Evolutionary conservation across 2,888 invertebrate species (phyloP).

Genomic region (Micoletzkya japonica): DNA sequence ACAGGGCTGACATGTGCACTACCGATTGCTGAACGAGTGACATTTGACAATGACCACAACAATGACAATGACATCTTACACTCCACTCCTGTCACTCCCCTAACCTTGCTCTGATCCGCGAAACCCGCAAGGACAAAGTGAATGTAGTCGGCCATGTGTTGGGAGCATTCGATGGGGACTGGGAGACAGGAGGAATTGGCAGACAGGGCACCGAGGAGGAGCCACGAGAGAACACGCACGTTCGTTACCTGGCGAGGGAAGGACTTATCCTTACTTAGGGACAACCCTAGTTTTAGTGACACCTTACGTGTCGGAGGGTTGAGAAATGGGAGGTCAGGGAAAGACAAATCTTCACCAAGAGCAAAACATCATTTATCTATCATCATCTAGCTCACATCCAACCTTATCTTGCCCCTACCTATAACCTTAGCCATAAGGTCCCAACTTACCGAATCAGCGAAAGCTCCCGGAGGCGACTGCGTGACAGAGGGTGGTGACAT

Average conservation of each 20-base stretch:
- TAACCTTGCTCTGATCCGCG: constrained; percentile 85
- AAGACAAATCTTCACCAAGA: neutral
- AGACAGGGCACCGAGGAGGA: constrained; percentile 88
- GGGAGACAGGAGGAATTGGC: constrained; percentile 72
- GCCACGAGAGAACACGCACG: constrained; percentile 90
- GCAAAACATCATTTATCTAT: no score
- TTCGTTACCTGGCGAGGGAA: constrained; percentile 75
- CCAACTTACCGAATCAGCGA: constrained; percentile 57
- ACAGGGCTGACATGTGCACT: constrained; percentile 90
- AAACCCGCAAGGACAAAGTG: constrained; percentile 95
- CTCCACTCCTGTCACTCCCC: constrained; percentile 6
- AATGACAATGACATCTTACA: neutral
- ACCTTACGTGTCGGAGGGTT: neutral
- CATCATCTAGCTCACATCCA: no score
- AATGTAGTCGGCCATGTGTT: constrained; percentile 94
- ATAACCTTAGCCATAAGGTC: constrained; percentile 10
- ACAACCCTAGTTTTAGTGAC: neutral
- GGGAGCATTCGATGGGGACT: constrained; percentile 91
- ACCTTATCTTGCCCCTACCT: neutral
- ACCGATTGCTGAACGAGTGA: constrained; percentile 74
- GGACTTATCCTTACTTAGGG: neutral
- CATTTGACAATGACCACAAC: neutral
- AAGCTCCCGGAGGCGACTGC: constrained; percentile 59
- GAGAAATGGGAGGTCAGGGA: neutral
- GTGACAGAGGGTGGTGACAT: constrained; percentile 62